phyloP scores from a whole-genome alignment of 2,888 invertebrate genomes.

The Parapristionchus giblindavisi region DNA sequence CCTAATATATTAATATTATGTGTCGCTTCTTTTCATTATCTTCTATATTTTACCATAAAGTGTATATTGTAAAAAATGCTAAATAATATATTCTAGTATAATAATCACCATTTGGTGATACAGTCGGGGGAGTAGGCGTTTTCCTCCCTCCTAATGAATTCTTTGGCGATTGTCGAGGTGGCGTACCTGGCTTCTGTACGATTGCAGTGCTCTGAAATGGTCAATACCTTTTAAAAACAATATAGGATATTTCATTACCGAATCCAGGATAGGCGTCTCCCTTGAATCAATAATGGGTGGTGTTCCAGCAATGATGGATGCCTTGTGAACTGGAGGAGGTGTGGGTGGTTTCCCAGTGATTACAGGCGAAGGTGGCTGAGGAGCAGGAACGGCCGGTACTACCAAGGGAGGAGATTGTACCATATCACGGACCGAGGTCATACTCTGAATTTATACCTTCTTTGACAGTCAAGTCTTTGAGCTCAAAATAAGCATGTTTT shows the following conservation, averaged over 20 bases:
- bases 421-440: too few relatives aligned
- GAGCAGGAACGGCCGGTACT: neutral
- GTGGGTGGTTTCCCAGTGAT: constrained; percentile 25
- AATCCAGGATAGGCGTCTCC: constrained; percentile 32
- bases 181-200: neutral
- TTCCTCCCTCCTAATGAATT: too few relatives aligned
- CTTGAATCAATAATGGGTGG: neutral
- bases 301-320: neutral
- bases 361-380: constrained; percentile 5
- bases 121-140: constrained; percentile 13
- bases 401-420: neutral
- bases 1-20: too few relatives aligned
- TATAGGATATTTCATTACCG: neutral
- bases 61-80: too few relatives aligned
- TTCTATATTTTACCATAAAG: too few relatives aligned
- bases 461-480: too few relatives aligned
- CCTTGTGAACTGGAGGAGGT: neutral
- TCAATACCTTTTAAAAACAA: neutral
- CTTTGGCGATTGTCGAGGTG: too few relatives aligned
- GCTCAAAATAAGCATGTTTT: too few relatives aligned
- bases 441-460: too few relatives aligned
- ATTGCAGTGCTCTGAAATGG: neutral
- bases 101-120: neutral
- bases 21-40: too few relatives aligned
- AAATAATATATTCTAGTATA: neutral